These are phyloP conservation scores for Leptoteleia sp. DNA, from an alignment of 1,140 invertebrate species.

Conservation along the genomic window DNA sequence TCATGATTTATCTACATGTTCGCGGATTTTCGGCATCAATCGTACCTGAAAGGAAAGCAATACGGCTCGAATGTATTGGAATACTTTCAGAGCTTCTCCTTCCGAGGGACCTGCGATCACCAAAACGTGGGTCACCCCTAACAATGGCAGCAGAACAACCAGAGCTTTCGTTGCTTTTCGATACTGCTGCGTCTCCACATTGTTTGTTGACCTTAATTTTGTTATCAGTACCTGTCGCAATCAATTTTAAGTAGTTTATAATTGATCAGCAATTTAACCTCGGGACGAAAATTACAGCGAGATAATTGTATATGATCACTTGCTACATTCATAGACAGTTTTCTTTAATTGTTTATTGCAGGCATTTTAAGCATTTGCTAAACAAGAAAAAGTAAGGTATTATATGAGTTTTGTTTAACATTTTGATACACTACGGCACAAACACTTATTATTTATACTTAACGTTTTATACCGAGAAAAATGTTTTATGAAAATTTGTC, in stretches of 20 bases:
- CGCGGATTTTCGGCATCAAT: constrained; percentile 6
- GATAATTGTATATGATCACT: no score
- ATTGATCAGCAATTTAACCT: no score
- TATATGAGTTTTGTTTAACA: no score
- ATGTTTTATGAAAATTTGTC: no score
- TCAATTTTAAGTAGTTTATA: constrained; percentile 6
- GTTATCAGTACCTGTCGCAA: constrained; percentile 90
- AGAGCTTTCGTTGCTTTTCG: constrained; percentile 94
- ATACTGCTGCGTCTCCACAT: constrained; percentile 92
- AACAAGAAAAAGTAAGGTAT: no score
- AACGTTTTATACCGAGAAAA: no score
- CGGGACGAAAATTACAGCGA: no score
- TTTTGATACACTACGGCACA: no score
- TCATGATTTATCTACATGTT: constrained; percentile 13
- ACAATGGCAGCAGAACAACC: constrained; percentile 91
- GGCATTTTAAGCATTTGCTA: no score
- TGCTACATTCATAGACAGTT: no score
- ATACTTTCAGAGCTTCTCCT: constrained; percentile 85
- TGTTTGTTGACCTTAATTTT: constrained; percentile 92
- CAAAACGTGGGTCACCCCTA: constrained; percentile 93
- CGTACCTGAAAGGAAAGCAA: constrained; percentile 91
- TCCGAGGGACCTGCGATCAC: constrained; percentile 88
- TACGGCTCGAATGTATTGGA: constrained; percentile 86
- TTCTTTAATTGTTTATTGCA: no score
- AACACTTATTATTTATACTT: no score